phyloP scores from a whole-genome alignment of 2,888 invertebrate genomes.

The Plusia festucae region DNA sequence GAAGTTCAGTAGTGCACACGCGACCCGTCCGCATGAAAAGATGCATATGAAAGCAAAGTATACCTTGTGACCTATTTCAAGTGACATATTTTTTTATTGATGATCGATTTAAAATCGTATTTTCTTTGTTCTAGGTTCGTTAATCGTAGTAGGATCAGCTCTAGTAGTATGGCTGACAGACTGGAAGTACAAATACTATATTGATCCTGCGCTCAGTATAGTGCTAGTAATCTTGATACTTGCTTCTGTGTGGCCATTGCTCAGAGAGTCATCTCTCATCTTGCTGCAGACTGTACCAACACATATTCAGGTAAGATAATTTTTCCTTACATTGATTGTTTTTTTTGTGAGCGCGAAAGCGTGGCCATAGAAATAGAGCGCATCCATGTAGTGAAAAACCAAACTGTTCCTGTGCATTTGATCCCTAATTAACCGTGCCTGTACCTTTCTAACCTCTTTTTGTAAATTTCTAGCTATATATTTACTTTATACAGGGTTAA shows the following conservation, averaged over 20 bases:
- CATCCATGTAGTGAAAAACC: too few species aligned
- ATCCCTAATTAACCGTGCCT: too few species aligned
- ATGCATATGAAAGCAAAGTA: constrained; percentile 2
- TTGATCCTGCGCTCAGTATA: constrained; percentile 98
- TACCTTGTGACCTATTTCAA: not conserved
- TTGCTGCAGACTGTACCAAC: constrained; percentile 99
- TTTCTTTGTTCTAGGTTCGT: constrained; percentile 92
- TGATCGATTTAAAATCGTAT: not conserved
- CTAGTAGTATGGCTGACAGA: constrained; percentile 93
- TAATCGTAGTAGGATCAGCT: constrained; percentile 97
- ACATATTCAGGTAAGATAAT: constrained; percentile 94
- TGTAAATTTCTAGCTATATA: too few species aligned
- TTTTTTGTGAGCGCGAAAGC: too few species aligned
- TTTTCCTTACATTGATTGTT: too few species aligned
- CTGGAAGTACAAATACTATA: constrained; percentile 95
- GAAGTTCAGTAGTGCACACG: not conserved
- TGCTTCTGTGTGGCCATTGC: constrained; percentile 96
- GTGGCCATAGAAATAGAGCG: too few species aligned
- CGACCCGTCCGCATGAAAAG: not conserved
- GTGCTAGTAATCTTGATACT: constrained; percentile 96
- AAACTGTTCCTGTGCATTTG: too few species aligned
- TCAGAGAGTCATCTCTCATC: constrained; percentile 98
- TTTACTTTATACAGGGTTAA: too few species aligned
- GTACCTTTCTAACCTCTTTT: too few species aligned
- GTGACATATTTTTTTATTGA: not conserved